Conservation (phyloP, 1,140 invertebrate species). For the Pentalonia nigronervosa region DNA sequence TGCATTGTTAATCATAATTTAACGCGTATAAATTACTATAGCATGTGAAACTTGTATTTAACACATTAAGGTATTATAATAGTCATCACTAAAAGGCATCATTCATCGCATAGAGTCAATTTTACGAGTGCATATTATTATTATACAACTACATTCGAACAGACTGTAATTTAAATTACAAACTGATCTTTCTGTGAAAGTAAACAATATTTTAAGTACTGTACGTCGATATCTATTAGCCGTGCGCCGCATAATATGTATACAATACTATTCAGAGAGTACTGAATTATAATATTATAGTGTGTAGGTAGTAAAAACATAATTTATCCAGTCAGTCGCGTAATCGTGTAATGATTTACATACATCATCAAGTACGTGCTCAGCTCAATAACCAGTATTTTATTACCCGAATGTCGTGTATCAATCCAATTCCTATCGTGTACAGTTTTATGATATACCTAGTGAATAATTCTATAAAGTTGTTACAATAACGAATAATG, state of each 20-base stretch:
- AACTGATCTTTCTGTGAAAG: not conserved
- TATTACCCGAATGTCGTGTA: not conserved
- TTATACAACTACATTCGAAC: not conserved
- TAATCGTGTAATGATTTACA: not conserved
- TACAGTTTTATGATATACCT: not conserved
- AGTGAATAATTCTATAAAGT: not conserved
- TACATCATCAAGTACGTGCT: slow-evolving; percentile 14
- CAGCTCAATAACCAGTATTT: not conserved
- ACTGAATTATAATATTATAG: not conserved
- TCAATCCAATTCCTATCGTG: not conserved
- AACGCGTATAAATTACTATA: not conserved
- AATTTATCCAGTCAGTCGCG: not conserved
- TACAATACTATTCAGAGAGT: not conserved
- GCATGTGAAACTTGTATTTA: not conserved
- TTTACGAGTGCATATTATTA: not conserved
- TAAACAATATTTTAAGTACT: not conserved
- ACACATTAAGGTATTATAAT: not conserved
- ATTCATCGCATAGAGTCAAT: not conserved
- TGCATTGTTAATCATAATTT: not conserved
- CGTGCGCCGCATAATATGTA: not conserved
- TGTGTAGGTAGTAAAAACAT: not conserved
- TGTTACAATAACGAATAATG: not conserved
- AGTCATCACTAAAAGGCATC: not conserved
- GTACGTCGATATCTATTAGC: not conserved
- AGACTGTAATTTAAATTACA: not conserved